These are phyloP conservation scores for Nothocercus nigrocapillus DNA, from an alignment of 2,113 vertebrate genomes.

Conservation along the genomic window DNA sequence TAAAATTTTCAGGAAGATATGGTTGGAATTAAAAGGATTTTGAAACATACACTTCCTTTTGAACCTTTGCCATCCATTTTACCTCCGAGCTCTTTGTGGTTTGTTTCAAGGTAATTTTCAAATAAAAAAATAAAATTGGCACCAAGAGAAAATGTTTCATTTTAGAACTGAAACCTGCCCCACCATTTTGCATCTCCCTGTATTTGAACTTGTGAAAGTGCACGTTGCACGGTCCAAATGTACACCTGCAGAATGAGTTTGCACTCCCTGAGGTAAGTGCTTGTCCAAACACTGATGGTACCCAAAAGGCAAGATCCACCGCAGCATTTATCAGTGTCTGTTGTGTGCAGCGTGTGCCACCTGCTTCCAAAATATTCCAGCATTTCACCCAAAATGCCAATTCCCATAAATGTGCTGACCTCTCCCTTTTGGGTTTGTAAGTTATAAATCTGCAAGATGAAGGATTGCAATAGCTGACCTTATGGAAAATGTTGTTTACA, in stretches of 20 bases:
- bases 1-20: slow-evolving; percentile 18
- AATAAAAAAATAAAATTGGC: not conserved
- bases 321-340: not conserved
- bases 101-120: not conserved
- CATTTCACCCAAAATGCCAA: not conserved
- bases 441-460: not conserved
- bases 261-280: not conserved
- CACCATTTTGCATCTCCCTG: not conserved
- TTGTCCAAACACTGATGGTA: not conserved
- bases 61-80: not conserved
- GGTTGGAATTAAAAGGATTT: slow-evolving; percentile 9
- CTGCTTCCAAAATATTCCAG: not conserved
- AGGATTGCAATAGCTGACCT: not conserved
- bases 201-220: not conserved
- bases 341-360: not conserved
- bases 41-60: not conserved
- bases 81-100: not conserved
- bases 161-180: not conserved
- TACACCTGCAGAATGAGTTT: not conserved
- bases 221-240: not conserved
- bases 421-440: not conserved
- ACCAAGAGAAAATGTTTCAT: not conserved
- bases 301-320: not conserved
- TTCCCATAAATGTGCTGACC: not conserved
- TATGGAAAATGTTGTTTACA: not conserved